A percentile compares a stretch with the other conserved stretches of the same genome.
Conservation (phyloP, 2,113 vertebrate species). For the Pterophyllum scalare region DNA sequence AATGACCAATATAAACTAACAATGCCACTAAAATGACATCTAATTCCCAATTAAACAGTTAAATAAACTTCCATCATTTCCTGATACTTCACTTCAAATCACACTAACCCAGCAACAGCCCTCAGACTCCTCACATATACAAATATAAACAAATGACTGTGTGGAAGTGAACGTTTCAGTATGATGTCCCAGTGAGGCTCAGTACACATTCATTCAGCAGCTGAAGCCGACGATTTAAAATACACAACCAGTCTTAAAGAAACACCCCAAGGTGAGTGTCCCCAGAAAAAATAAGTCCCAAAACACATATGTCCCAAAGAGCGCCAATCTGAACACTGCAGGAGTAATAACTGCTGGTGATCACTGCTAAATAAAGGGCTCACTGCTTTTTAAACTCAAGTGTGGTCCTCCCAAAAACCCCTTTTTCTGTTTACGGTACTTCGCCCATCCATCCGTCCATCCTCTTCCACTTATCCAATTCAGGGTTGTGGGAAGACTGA, state of each 20-base stretch:
- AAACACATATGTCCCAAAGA: neutral
- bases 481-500: too few relatives aligned
- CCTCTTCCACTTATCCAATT: neutral
- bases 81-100: too few relatives aligned
- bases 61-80: too few relatives aligned
- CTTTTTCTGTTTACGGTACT: neutral
- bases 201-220: neutral
- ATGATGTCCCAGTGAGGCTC: neutral
- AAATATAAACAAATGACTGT: neutral
- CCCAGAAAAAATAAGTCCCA: neutral
- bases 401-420: rapidly evolving
- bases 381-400: neutral
- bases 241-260: neutral
- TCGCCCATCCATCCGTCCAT: neutral
- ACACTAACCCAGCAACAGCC: neutral
- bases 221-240: neutral
- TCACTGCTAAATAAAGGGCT: neutral
- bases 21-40: neutral
- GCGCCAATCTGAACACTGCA: neutral
- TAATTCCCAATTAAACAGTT: neutral
- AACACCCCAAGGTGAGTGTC: neutral
- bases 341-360: too few relatives aligned
- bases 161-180: neutral
- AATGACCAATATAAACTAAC: neutral
- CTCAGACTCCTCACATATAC: neutral